These are phyloP conservation scores for Nesometra sesokonis DNA, from an alignment of 35 echinoderm and acorn worm species.

Conservation along the genomic window DNA sequence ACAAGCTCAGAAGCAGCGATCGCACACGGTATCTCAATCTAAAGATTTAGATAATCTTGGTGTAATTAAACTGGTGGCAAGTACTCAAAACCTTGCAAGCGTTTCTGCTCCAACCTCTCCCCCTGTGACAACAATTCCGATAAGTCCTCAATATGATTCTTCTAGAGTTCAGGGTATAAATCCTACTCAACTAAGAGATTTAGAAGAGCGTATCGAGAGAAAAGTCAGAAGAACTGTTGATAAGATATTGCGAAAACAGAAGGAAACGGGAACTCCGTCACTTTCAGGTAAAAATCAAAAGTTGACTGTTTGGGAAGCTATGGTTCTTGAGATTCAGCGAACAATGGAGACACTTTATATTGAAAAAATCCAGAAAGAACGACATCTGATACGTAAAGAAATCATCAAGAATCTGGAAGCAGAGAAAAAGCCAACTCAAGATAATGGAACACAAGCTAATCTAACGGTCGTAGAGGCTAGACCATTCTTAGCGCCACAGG, in stretches of 20 bases:
- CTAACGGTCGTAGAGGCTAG: neutral
- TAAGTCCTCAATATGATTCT: neutral
- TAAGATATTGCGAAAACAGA: neutral
- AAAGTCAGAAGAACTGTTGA: neutral
- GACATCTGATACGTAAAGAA: neutral
- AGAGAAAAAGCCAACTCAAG: neutral
- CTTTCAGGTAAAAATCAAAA: neutral
- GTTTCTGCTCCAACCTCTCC: neutral
- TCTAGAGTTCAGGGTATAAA: neutral
- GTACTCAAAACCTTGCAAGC: neutral
- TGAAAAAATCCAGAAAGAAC: neutral
- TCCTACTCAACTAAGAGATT: neutral
- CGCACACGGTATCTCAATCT: neutral
- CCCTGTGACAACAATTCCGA: neutral
- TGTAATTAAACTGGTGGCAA: neutral
- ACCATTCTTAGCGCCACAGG: neutral
- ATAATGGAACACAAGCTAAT: neutral
- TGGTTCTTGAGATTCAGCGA: neutral
- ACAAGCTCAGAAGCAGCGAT: neutral
- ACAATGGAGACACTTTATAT: neutral
- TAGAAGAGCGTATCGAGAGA: neutral
- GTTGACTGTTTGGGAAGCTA: neutral
- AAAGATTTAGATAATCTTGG: neutral
- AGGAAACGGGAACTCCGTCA: neutral
- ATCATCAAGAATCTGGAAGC: neutral